Evolutionary conservation across 35 echinoderm and acorn worm genomes (phyloP).

Genomic region (Ophioderma brevispina): DNA sequence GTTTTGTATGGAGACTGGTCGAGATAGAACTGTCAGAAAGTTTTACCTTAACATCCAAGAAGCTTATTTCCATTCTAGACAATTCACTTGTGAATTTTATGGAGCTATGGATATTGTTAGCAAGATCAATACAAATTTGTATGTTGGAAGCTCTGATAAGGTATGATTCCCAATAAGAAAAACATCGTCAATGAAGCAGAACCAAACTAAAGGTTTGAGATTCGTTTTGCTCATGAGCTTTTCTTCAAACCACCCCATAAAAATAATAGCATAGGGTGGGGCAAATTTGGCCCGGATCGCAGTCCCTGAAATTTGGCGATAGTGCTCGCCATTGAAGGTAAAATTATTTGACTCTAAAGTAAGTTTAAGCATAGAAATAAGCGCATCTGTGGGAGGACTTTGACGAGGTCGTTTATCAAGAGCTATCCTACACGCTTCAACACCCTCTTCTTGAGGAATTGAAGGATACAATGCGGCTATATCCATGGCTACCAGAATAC

Average conservation of each 20-base stretch:
- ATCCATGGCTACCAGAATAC: neutral
- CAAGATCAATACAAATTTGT: neutral
- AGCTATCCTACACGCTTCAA: neutral
- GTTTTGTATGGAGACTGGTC: neutral
- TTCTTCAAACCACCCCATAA: neutral
- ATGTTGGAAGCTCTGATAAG: neutral
- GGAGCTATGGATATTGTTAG: neutral
- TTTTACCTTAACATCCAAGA: neutral
- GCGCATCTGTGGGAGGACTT: neutral
- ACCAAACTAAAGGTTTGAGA: neutral
- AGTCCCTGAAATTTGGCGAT: constrained; percentile 8
- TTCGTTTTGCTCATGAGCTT: neutral
- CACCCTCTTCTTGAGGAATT: neutral
- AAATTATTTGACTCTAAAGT: constrained; percentile 8
- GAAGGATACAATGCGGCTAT: neutral
- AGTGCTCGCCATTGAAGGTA: constrained; percentile 3
- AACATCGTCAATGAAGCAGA: neutral
- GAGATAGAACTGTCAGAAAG: neutral
- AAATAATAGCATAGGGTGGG: neutral
- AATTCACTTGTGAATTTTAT: neutral
- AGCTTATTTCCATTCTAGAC: neutral
- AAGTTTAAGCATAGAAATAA: neutral
- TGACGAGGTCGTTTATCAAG: neutral
- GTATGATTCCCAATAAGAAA: neutral
- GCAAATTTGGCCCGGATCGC: constrained; percentile 21